Conservation (phyloP, 2,888 invertebrate species). For the Diloba caeruleocephala region DNA sequence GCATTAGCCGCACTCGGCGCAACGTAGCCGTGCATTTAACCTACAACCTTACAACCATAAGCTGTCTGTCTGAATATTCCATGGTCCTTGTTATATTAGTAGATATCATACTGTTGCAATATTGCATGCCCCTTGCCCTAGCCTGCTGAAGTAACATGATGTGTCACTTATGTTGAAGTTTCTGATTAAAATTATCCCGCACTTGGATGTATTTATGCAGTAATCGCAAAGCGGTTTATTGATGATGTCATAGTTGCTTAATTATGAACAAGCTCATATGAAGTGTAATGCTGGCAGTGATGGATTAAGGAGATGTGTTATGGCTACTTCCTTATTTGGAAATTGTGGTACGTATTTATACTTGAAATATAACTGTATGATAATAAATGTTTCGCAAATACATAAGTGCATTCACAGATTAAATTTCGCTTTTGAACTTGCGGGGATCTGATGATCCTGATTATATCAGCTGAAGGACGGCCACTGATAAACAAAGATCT, state of each 20-base stretch:
- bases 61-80: constrained; percentile 63
- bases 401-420: no score
- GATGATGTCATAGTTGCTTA: constrained; percentile 32
- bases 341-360: constrained; percentile 12
- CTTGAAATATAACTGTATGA: constrained; percentile 26
- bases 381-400: constrained; percentile 2
- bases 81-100: constrained; percentile 63
- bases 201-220: constrained; percentile 23
- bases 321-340: constrained; percentile 26
- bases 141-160: constrained; percentile 27
- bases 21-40: constrained; percentile 44
- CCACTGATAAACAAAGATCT: no score
- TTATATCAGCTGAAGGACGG: no score
- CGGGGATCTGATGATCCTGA: no score
- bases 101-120: constrained; percentile 54
- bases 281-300: constrained; percentile 27
- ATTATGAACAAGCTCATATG: constrained; percentile 19
- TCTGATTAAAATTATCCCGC: constrained; percentile 35
- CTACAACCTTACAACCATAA: constrained; percentile 54
- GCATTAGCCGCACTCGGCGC: constrained; percentile 49
- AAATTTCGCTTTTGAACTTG: no score
- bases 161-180: constrained; percentile 28
- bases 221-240: constrained; percentile 20
- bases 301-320: constrained; percentile 36
- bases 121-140: constrained; percentile 46